Evolutionary conservation across 2,888 invertebrate genomes (phyloP).

Genomic region (Phania funesta): DNA sequence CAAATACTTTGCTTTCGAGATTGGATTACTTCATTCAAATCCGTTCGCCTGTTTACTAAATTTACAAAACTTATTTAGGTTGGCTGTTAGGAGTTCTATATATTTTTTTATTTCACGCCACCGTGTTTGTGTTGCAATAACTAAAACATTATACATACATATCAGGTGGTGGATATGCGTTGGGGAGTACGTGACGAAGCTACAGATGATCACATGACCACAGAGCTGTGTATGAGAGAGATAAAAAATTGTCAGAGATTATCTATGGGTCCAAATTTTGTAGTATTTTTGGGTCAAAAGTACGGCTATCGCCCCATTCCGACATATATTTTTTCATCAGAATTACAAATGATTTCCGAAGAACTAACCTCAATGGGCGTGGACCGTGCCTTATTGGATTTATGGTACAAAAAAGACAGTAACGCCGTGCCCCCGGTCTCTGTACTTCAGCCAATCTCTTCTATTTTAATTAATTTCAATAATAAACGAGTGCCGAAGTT

Average conservation of each 20-base stretch:
- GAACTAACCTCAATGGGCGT: slow-evolving; percentile 91
- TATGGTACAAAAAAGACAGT: slow-evolving; percentile 97
- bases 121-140: not conserved
- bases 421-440: slow-evolving; percentile 98
- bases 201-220: slow-evolving; percentile 99
- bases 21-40: no score
- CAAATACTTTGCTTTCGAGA: no score
- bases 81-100: no score
- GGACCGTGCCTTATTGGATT: slow-evolving; percentile 91
- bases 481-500: slow-evolving; percentile 98
- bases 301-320: slow-evolving; percentile 99
- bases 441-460: slow-evolving; percentile 97
- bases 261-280: slow-evolving; percentile 99
- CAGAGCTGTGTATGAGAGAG: slow-evolving; percentile 98
- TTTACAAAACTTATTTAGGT: no score
- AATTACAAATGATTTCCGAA: slow-evolving; percentile 91
- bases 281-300: slow-evolving; percentile 98
- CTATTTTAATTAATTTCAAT: slow-evolving; percentile 97
- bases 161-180: slow-evolving; percentile 97
- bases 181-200: slow-evolving; percentile 99
- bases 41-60: no score
- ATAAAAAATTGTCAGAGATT: slow-evolving; percentile 98
- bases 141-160: not conserved
- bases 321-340: slow-evolving; percentile 95
- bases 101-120: no score